Evolutionary conservation across 2,113 vertebrate species (phyloP), one percentile per base, ranked within the genome.

Genomic region (Hyla sarda): DNA sequence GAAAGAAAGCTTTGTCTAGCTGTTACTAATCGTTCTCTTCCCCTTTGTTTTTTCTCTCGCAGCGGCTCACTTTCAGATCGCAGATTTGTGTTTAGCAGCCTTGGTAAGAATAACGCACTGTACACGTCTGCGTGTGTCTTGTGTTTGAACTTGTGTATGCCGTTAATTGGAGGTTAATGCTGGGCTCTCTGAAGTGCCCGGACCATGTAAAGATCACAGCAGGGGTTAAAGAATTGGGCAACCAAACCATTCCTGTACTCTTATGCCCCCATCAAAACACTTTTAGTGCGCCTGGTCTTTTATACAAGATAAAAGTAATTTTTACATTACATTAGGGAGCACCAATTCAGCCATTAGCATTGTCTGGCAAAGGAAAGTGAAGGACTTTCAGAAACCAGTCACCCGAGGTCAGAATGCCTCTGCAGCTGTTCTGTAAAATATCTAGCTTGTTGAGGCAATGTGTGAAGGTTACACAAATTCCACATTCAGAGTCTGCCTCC

Each of bases 41-140:
- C 62, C 37, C 74, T 89, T 72, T 90, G 88, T 90, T 88, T 90
- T 89, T 82, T 90, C 56, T 90, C 56, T 95, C 94, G 47, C 93
- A 97, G 96, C 34, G 96, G 96, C 25, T 96, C 96, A 14, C 90
- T 97, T 88, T 96, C 96, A 21, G 94, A 96, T 77, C 93, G 93
- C 56, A 90, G 94, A 86, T 95, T 97, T 93, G 92, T 93, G 17
- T 97, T 97, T 89, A 90, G 89, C 89, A 93, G 93, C 7, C 90
- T 93, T 10, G 96, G 96, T 97, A 95, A 97, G 96, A 87, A 60
- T 19, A 72, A 28, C 58, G n/a, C 14, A 45, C 67, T 73, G 21
- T 73, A 73, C 73, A 83, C 14, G 16, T 37, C 67, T 83, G 50
- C 23, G 16, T 82, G 81, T 71, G 80, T 48, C 25, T 80, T 54